These are phyloP conservation scores for Drosophila helvetica DNA, from an alignment of 2,888 invertebrate species.

Conservation along the genomic window DNA sequence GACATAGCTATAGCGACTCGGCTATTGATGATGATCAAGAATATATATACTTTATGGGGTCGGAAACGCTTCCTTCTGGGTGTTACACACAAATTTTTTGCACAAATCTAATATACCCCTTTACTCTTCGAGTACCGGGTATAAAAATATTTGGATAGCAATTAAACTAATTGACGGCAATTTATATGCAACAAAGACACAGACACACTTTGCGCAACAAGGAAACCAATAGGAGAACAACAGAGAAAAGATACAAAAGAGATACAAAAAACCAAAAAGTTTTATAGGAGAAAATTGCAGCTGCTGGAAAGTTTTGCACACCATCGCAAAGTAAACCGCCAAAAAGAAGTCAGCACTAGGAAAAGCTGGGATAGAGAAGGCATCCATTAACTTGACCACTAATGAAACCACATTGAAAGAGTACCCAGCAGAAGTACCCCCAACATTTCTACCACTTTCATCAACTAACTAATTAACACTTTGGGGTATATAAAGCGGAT, in stretches of 20 bases:
- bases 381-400: constrained; percentile 41
- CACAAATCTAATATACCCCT: too few species aligned
- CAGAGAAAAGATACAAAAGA: constrained; percentile 13
- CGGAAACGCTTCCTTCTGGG: too few species aligned
- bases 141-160: constrained; percentile 63
- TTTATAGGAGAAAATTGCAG: constrained; percentile 62
- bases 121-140: too few species aligned
- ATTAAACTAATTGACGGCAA: constrained; percentile 77
- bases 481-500: constrained; percentile 12
- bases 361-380: neutral
- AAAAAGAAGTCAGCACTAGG: constrained; percentile 19
- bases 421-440: neutral
- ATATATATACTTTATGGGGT: too few species aligned
- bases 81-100: too few species aligned
- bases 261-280: constrained; percentile 48
- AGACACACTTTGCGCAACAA: neutral
- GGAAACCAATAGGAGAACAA: neutral
- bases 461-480: constrained; percentile 33
- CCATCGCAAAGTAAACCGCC: constrained; percentile 59
- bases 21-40: too few species aligned
- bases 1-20: too few species aligned
- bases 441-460: neutral
- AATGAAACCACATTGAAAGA: constrained; percentile 49
- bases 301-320: constrained; percentile 53
- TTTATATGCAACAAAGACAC: constrained; percentile 65